A percentile compares a stretch with the other conserved stretches of the same genome.
Evolutionary conservation across 2,113 vertebrate genomes (phyloP).

Genomic region (Sebastes fasciatus): DNA sequence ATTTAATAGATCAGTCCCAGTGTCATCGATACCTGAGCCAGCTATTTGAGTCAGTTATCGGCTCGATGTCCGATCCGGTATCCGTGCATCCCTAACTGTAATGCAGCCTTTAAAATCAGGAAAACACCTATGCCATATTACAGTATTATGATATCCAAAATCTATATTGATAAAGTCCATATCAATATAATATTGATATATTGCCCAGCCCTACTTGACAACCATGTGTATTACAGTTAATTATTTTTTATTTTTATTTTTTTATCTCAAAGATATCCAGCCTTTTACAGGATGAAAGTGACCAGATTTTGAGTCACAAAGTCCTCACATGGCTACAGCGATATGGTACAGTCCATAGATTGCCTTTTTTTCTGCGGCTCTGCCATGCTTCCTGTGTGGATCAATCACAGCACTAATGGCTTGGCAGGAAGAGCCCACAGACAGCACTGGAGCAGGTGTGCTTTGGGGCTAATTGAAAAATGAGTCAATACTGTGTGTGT

Average conservation of each 20-base stretch:
- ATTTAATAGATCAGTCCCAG: too few species aligned
- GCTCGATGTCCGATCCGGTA: too few species aligned
- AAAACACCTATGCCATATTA: too few species aligned
- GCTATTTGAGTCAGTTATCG: too few species aligned
- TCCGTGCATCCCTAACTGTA: too few species aligned
- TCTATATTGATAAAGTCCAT: too few species aligned
- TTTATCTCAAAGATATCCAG: background rate
- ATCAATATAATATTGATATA: too few species aligned
- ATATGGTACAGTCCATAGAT: conserved; percentile 45
- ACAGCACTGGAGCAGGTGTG: conserved; percentile 83
- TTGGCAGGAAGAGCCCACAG: conserved; percentile 70
- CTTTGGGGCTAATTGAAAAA: conserved; percentile 83
- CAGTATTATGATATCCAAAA: too few species aligned
- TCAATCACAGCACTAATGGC: conserved; percentile 83
- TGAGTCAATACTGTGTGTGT: conserved; percentile 76
- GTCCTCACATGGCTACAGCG: conserved; percentile 37
- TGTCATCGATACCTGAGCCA: too few species aligned
- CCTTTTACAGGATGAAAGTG: background rate
- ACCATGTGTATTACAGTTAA: background rate
- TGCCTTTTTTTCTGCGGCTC: conserved; percentile 45
- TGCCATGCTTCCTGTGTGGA: conserved; percentile 79
- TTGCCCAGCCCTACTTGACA: background rate
- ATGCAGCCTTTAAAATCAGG: too few species aligned
- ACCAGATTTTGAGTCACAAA: conserved; percentile 20
- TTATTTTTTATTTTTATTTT: too few species aligned